Percentiles rank a stretch among this genome's conserved stretches.
Evolutionary conservation across 2,888 invertebrate species (phyloP).

Genomic region (Athetis lepigone): DNA sequence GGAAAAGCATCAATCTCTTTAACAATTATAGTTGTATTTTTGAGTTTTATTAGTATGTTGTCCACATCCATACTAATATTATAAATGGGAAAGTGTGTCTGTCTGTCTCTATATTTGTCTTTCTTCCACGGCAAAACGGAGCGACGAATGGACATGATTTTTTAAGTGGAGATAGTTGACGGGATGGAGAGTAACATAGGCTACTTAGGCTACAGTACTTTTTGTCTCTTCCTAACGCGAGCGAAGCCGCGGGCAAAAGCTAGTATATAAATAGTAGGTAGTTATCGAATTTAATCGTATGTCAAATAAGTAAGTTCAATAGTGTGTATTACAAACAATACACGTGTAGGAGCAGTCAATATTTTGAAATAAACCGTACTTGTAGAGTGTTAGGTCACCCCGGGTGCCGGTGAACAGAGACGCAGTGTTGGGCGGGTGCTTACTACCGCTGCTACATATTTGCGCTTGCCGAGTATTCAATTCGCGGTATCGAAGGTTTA

Average conservation of each 20-base stretch:
- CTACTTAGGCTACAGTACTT: too few relatives aligned
- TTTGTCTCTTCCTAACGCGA: too few relatives aligned
- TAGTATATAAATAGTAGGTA: neutral
- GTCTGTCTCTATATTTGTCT: too few relatives aligned
- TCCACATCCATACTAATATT: too few relatives aligned
- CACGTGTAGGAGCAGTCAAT: neutral
- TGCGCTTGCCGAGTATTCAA: constrained; percentile 84
- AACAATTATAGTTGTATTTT: constrained; percentile 11
- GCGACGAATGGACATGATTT: too few relatives aligned
- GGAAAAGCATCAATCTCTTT: constrained; percentile 48
- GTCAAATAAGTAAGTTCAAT: neutral
- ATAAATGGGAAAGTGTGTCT: too few relatives aligned
- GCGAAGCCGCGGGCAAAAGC: too few relatives aligned
- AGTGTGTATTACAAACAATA: constrained; percentile 1
- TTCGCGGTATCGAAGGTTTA: constrained; percentile 89
- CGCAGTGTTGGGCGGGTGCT: constrained; percentile 66
- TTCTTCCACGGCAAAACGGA: too few relatives aligned
- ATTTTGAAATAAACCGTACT: constrained; percentile 27
- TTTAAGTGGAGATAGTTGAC: too few relatives aligned
- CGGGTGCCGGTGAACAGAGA: constrained; percentile 45
- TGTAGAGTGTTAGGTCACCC: constrained; percentile 42
- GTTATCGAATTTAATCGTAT: neutral
- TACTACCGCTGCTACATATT: constrained; percentile 81
- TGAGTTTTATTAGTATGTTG: constrained; percentile 16
- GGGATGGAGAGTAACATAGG: too few relatives aligned